Base-by-base conservation (phyloP, 2,797 vertebrate species). In the Rhabdophis nuchalis region DNA sequence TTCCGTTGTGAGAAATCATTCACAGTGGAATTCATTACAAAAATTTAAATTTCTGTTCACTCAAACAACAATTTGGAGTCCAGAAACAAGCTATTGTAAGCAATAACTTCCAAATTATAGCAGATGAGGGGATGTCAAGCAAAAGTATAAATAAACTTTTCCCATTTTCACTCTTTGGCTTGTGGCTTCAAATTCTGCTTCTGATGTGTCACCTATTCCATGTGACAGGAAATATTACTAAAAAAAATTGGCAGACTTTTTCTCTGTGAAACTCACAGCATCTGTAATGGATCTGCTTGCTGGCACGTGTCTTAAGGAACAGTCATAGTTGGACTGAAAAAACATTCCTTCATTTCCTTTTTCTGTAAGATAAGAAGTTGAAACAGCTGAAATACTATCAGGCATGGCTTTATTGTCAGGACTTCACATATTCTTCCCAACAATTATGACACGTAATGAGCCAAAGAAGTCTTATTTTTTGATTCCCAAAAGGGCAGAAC, bases 221-320 rank as follows among this genome's bases (percentile, higher is more conserved):
- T 92, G 90, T 93, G 94, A 94, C 94, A 90, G 94, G 94, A 96
- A 95, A 89, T 87, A 93, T 94, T 93, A 92, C 91, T 88, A 56
- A 36, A 89, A 93, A 90, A 18, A 41, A 82, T 91, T 90, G 89
- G 72, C 91, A 94, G 92, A 64, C 54, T 93, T 95, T 27, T 52
- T 60, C 14, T 93, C 89, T 92, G 92, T 93, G 16, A 56, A 56
- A 72, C 87, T 91, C 29, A 3, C 52, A 64, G 50, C 41, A 91
- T 91, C 92, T 89, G 93, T 77, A 82, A 92, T 82, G 92, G 93
- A 89, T 87, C 50, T 95, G 85, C 92, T 92, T 92, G 91, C 18
- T 57, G 91, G 87, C 85, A 91, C 89, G 92, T 64, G 93, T 94
- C 91, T 95, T 52, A 14, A 87, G 52, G 85, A 82, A 92, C 88